Conservation (phyloP, 2,113 vertebrate genomes). For the Chrysemys picta region DNA sequence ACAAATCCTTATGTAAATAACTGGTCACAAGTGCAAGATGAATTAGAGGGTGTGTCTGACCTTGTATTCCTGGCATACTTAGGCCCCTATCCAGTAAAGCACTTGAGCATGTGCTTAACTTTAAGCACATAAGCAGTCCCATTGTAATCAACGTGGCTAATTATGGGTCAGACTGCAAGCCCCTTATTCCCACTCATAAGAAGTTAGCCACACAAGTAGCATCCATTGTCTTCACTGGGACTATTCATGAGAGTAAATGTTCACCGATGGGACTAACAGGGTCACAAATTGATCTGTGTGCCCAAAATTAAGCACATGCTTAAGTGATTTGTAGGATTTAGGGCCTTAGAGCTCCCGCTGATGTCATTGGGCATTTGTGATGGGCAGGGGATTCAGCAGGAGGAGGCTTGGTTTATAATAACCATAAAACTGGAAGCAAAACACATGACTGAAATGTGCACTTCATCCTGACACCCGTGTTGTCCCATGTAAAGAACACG, state of each 20-base stretch:
- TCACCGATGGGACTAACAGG: background rate
- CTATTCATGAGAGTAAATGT: background rate
- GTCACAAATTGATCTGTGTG: background rate
- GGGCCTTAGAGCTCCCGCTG: background rate
- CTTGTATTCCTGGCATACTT: background rate
- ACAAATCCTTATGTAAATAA: background rate
- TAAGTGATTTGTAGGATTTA: background rate
- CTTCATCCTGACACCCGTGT: background rate
- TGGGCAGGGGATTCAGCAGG: background rate
- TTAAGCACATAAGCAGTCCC: background rate
- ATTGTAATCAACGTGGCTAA: background rate
- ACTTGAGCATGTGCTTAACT: background rate
- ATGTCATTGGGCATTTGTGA: background rate
- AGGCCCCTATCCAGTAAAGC: too few species aligned
- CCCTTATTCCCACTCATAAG: background rate
- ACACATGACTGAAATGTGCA: background rate
- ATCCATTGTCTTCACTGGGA: background rate
- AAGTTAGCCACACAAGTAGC: background rate
- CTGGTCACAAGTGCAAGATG: background rate
- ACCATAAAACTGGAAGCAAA: background rate
- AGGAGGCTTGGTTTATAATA: background rate
- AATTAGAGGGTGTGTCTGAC: background rate
- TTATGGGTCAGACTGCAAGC: background rate
- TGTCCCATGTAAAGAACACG: background rate
- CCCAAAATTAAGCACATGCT: background rate